A percentile compares a stretch with the other conserved stretches of the same genome.
Evolutionary conservation across 2,888 invertebrate species (phyloP).

Genomic region (Agrypnus murinus): DNA sequence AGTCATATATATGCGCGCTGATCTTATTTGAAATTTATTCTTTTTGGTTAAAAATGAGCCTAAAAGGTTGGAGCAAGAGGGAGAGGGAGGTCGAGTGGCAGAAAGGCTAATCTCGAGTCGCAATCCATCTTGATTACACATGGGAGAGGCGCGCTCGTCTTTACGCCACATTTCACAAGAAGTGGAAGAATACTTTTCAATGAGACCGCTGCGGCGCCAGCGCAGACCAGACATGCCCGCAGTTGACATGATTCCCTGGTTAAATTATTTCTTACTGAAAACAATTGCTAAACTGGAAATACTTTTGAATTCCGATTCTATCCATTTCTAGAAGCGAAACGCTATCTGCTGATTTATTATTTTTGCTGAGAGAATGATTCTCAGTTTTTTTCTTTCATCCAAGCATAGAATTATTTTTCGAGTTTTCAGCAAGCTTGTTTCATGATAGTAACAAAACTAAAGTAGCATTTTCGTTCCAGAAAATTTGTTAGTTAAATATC

Average conservation of each 20-base stretch:
- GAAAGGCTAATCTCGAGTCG: slow-evolving; percentile 67
- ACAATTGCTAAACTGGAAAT: slow-evolving; percentile 48
- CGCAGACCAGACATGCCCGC: slow-evolving; percentile 48
- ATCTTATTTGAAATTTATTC: slow-evolving; percentile 66
- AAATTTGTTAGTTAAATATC: too few relatives aligned
- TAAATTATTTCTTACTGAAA: slow-evolving; percentile 50
- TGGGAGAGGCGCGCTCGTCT: slow-evolving; percentile 64
- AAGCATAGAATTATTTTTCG: too few relatives aligned
- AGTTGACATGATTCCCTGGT: slow-evolving; percentile 47
- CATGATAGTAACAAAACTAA: too few relatives aligned
- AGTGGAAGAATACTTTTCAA: slow-evolving; percentile 61
- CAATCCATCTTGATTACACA: slow-evolving; percentile 70
- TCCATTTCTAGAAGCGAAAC: slow-evolving; percentile 32
- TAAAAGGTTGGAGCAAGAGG: slow-evolving; percentile 57
- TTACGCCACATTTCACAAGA: slow-evolving; percentile 65
- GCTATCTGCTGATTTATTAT: slow-evolving; percentile 33
- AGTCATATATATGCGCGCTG: slow-evolving; percentile 65
- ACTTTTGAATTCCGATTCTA: slow-evolving; percentile 38
- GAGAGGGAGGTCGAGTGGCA: slow-evolving; percentile 55
- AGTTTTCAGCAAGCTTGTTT: too few relatives aligned
- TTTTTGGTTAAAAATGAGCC: slow-evolving; percentile 63
- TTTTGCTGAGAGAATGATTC: too few relatives aligned
- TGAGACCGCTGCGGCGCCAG: slow-evolving; percentile 54
- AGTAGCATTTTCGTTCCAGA: too few relatives aligned
- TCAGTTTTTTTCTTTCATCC: too few relatives aligned